A percentile compares a stretch with the other conserved stretches of the same genome.
Conservation (phyloP, 2,888 invertebrate species). For the Apamea epomidion region DNA sequence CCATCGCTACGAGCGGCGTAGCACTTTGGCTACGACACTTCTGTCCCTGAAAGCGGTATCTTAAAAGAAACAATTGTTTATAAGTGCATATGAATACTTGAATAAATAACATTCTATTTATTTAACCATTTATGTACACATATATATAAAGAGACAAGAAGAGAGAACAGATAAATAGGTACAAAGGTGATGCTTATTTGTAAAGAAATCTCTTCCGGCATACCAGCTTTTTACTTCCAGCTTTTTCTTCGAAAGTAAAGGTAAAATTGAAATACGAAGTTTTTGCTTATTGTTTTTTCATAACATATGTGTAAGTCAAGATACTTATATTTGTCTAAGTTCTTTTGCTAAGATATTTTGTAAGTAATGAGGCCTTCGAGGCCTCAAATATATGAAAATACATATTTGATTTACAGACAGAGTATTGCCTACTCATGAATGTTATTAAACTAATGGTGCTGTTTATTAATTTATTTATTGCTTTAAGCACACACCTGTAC, state of each 20-base stretch:
- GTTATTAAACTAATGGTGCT: background rate
- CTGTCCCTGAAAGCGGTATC: background rate
- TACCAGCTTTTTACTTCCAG: background rate
- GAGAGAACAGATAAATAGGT: background rate
- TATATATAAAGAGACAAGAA: background rate
- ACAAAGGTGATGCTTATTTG: background rate
- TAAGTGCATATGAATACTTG: too few relatives aligned
- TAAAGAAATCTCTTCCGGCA: background rate
- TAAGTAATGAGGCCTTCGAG: background rate
- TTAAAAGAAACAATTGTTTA: background rate
- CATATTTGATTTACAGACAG: background rate
- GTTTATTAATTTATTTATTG: background rate
- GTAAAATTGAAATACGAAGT: too few relatives aligned
- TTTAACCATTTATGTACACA: background rate
- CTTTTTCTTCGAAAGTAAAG: background rate
- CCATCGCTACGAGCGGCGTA: slow-evolving; percentile 25
- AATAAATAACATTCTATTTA: background rate
- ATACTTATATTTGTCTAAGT: background rate
- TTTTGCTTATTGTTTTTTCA: background rate
- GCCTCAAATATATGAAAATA: too few relatives aligned
- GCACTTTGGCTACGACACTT: slow-evolving; percentile 22
- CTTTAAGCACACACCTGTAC: too few relatives aligned
- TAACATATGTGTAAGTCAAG: background rate
- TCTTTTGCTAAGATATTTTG: background rate
- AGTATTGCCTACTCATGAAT: background rate